Percentiles rank a stretch among this genome's conserved stretches.
Evolutionary conservation across 2,888 invertebrate species (phyloP).

Genomic region (Cheilosia soror): DNA sequence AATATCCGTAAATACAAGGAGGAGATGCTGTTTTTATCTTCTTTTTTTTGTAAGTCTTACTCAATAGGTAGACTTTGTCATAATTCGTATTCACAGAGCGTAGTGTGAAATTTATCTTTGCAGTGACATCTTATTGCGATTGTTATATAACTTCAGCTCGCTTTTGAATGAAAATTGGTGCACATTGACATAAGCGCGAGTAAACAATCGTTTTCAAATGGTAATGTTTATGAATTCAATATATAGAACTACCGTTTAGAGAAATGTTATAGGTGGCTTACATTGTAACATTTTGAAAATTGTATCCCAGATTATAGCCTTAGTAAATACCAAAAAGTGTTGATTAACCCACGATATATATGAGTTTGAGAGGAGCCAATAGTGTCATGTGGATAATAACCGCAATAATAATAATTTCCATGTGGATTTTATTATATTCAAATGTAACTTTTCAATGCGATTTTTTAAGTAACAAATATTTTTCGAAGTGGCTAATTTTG

Average conservation of each 20-base stretch:
- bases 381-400: too few species aligned
- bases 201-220: constrained; percentile 1
- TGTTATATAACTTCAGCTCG: constrained; percentile 49
- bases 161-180: constrained; percentile 51
- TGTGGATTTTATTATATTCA: too few species aligned
- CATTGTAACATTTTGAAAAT: too few species aligned
- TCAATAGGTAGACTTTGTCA: constrained; percentile 13
- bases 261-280: background rate
- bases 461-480: too few species aligned
- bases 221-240: background rate
- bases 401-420: too few species aligned
- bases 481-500: too few species aligned
- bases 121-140: constrained; percentile 2
- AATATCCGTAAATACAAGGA: constrained; percentile 19
- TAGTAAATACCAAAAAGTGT: too few species aligned
- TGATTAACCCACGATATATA: too few species aligned
- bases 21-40: background rate
- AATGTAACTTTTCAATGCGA: too few species aligned
- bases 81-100: constrained; percentile 49
- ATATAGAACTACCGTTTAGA: background rate
- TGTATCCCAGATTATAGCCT: background rate
- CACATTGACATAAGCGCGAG: constrained; percentile 13
- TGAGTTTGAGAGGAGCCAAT: too few species aligned
- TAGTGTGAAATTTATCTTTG: constrained; percentile 23
- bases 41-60: background rate